Base-by-base conservation (phyloP, 1,140 invertebrate species). In the Spodoptera frugiperda region DNA sequence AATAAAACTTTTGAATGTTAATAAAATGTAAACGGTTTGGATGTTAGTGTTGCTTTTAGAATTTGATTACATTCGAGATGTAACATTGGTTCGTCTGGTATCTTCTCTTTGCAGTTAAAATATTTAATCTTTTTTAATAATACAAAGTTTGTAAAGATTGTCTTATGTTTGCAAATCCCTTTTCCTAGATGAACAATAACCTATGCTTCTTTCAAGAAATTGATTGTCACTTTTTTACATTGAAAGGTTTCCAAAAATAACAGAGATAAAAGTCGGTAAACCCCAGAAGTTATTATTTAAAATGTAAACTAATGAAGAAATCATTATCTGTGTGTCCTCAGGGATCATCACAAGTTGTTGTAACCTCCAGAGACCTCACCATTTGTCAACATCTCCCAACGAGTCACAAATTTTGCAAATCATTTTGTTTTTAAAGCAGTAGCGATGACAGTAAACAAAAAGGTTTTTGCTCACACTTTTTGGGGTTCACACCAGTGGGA, bases 281-380 rank as follows among this genome's bases (percentile, higher is more conserved):
- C 17, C 54, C 53, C 55, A 61, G 71, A 59, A 59, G 70, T 21
- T 17, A 21, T 44, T 48, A 25, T 10, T 10, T 33, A 71, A 77
- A 77, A 17, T 55, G 67, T 67, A 63, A 70, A 79, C 63, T 79
- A 79, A 79, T 76, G 73, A 76, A 61, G 51, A 71, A 63, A 63
- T 48, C 55, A 79, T 79, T 76, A 79, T 10, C 48, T 53, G 17
- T 30, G 3, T 10, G n/a, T 57, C 70, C 33, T 44, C 19, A 25
- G 59, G 30, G 44, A 54, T 21, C 17, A 30, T 15, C 9, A 61
- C 53, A 33, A 61, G 33, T 44, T 19, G 15, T 19, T 4, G 59
- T 4, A 57, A 8, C 11, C 55, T 73, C 71, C 44, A 59, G 55
- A 73, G 55, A 49, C 9, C 11, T 48, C 17, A 19, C 14, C 30